phyloP scores from a whole-genome alignment of 2,113 vertebrate species.

The Nothocercus nigrocapillus region DNA sequence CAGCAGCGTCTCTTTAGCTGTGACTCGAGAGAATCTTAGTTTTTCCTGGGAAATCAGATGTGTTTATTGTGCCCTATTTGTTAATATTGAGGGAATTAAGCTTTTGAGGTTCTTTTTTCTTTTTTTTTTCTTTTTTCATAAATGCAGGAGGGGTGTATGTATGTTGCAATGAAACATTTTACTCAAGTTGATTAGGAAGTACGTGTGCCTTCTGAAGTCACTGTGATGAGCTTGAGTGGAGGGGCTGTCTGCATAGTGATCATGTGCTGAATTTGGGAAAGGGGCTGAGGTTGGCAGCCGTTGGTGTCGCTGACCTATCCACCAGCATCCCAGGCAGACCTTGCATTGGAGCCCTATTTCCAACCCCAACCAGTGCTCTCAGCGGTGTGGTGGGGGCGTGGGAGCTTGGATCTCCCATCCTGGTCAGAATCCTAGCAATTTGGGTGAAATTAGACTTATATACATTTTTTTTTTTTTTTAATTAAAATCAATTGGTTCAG shows the following conservation, averaged over 20 bases:
- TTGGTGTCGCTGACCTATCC: background rate
- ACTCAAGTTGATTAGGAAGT: background rate
- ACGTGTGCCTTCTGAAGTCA: background rate
- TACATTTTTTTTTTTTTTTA: background rate
- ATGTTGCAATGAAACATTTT: background rate
- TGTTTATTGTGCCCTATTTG: background rate
- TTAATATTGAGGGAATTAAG: background rate
- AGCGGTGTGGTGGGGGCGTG: no score
- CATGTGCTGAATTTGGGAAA: no score
- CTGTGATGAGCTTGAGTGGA: no score
- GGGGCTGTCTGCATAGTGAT: no score
- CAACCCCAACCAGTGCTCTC: background rate
- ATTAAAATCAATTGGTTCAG: background rate
- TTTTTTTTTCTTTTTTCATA: background rate
- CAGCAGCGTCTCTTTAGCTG: background rate
- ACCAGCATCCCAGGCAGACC: no score
- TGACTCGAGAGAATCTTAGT: background rate
- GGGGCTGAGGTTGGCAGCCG: no score
- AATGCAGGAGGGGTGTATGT: rapidly evolving
- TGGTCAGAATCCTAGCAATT: background rate
- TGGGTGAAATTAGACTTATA: background rate
- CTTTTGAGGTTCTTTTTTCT: background rate
- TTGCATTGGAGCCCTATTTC: background rate
- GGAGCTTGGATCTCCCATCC: background rate
- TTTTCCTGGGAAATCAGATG: background rate